Evolutionary conservation across 2,888 invertebrate species (phyloP).

Genomic region (Augiades crinisus): DNA sequence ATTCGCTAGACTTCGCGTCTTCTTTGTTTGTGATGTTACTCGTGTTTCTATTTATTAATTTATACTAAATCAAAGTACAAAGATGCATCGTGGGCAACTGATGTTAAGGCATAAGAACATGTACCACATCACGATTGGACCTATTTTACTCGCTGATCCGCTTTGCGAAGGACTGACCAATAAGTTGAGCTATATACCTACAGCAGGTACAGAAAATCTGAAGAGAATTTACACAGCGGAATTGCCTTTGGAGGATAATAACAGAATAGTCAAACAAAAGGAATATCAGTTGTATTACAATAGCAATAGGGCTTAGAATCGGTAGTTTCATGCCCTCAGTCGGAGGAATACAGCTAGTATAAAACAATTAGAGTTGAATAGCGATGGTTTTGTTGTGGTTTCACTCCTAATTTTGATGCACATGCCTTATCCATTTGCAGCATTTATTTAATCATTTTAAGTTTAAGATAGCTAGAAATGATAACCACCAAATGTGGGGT

Average conservation of each 20-base stretch:
- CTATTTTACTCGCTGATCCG: constrained; percentile 9
- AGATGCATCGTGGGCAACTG: too few relatives aligned
- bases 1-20: too few relatives aligned
- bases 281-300: neutral
- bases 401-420: neutral
- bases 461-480: too few relatives aligned
- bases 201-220: constrained; percentile 1
- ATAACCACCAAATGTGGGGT: too few relatives aligned
- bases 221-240: constrained; percentile 10
- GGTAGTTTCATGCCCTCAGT: neutral
- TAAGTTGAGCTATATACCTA: constrained; percentile 6
- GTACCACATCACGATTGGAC: neutral
- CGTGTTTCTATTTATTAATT: too few relatives aligned
- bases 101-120: too few relatives aligned
- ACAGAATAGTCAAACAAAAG: neutral
- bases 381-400: neutral
- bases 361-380: constrained; percentile 5
- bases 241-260: constrained; percentile 8
- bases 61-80: too few relatives aligned
- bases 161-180: constrained; percentile 7
- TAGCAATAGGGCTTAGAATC: neutral
- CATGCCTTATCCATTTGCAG: too few relatives aligned
- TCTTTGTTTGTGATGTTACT: too few relatives aligned
- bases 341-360: neutral
- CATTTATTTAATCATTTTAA: too few relatives aligned